Conservation (phyloP, 1,140 invertebrate genomes). For the Drosophila setifemur region DNA sequence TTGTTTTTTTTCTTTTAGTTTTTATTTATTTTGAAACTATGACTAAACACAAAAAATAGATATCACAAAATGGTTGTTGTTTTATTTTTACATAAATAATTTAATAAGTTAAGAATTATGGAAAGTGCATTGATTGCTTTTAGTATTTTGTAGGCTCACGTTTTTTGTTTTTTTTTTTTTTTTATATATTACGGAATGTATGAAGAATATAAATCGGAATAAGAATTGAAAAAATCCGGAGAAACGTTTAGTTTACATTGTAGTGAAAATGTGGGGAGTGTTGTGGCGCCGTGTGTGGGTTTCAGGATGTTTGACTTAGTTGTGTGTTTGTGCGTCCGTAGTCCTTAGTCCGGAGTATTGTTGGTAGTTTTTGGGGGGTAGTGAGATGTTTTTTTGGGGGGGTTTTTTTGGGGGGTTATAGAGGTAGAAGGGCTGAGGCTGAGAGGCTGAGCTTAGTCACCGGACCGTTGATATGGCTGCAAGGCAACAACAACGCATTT, state of each 20-base stretch:
- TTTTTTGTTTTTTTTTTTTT: constrained; percentile 4
- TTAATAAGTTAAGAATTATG: constrained; percentile 35
- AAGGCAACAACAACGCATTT: constrained; percentile 67
- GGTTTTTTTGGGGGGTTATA: not conserved
- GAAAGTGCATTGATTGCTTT: constrained; percentile 36
- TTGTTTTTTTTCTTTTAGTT: constrained; percentile 40
- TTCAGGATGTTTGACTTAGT: not conserved
- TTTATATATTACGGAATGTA: constrained; percentile 16
- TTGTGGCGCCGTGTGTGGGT: constrained; percentile 27
- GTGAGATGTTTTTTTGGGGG: constrained; percentile 20
- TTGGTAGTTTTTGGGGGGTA: constrained; percentile 13
- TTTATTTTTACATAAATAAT: constrained; percentile 45
- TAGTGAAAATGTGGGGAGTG: constrained; percentile 22
- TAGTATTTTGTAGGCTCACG: constrained; percentile 47
- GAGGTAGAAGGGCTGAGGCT: constrained; percentile 46
- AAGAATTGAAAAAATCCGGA: constrained; percentile 52
- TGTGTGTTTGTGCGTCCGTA: constrained; percentile 2
- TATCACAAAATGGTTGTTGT: constrained; percentile 58
- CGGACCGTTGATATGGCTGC: constrained; percentile 83
- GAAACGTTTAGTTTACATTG: constrained; percentile 63
- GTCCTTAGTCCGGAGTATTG: not conserved
- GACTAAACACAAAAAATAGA: constrained; percentile 53
- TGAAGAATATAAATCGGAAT: constrained; percentile 62
- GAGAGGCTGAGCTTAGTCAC: constrained; percentile 79
- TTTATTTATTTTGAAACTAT: constrained; percentile 46